These are phyloP conservation scores for Coccyzus lansbergi DNA, from an alignment of 2,797 vertebrate species.

Conservation along the genomic window DNA sequence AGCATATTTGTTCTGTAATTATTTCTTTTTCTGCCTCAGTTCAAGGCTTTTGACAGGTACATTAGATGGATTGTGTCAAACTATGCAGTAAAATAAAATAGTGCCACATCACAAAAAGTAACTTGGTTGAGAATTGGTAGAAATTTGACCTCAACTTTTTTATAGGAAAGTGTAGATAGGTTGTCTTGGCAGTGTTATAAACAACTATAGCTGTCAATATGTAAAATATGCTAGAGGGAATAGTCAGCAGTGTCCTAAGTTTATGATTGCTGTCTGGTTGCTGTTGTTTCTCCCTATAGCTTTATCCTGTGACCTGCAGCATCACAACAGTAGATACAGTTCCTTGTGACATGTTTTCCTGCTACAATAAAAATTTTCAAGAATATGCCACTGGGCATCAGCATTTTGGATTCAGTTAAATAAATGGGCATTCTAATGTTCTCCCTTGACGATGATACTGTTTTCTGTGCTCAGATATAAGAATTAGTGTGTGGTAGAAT, in stretches of 20 bases:
- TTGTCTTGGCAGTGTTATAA: constrained; percentile 14
- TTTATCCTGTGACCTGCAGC: constrained; percentile 9
- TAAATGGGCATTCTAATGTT: background rate
- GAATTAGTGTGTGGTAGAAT: background rate
- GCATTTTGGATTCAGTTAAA: background rate
- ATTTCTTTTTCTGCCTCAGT: constrained; percentile 2
- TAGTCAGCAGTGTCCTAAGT: background rate
- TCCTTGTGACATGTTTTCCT: background rate
- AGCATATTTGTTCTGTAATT: constrained; percentile 38
- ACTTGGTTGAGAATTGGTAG: background rate
- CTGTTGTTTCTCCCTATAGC: background rate
- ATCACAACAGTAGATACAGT: background rate
- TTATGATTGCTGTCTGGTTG: constrained; percentile 25
- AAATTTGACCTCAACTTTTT: constrained; percentile 44
- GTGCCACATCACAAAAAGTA: constrained; percentile 4
- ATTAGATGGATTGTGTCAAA: background rate
- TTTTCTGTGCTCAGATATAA: background rate
- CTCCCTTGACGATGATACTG: background rate
- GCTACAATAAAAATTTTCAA: background rate
- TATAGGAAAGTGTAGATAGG: constrained; percentile 40
- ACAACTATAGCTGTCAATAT: background rate
- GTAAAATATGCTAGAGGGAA: constrained; percentile 3
- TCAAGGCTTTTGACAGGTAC: constrained; percentile 44
- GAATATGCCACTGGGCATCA: background rate
- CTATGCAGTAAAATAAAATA: background rate